Conservation (phyloP, 2,888 invertebrate genomes). For the Phortica magna region DNA sequence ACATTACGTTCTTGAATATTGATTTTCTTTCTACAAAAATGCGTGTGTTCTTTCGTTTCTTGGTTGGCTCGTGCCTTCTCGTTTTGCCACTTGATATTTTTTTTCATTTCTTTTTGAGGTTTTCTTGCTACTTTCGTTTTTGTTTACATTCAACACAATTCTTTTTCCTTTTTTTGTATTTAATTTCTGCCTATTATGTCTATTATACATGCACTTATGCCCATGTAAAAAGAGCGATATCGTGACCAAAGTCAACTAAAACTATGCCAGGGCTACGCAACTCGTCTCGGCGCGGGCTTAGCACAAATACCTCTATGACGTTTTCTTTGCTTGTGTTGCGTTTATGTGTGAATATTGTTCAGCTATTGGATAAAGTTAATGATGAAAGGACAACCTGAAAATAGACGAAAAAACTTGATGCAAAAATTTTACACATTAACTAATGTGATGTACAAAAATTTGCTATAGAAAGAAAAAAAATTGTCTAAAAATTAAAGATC, state of each 20-base stretch:
- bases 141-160: constrained; percentile 52
- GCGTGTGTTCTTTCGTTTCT: constrained; percentile 32
- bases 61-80: constrained; percentile 49
- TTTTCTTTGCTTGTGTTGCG: background rate
- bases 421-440: no score
- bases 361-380: background rate
- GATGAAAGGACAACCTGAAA: background rate
- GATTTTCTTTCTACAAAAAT: constrained; percentile 33
- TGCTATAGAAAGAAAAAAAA: no score
- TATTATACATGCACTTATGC: constrained; percentile 52
- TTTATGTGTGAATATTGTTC: background rate
- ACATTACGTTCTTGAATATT: constrained; percentile 11
- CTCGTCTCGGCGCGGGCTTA: background rate
- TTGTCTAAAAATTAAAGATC: no score
- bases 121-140: constrained; percentile 51
- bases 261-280: constrained; percentile 67
- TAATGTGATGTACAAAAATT: no score
- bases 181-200: constrained; percentile 52
- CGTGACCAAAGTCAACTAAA: constrained; percentile 73
- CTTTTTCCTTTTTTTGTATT: constrained; percentile 48
- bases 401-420: no score
- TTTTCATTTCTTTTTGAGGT: constrained; percentile 38
- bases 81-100: constrained; percentile 49
- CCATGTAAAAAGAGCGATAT: constrained; percentile 51
- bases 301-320: background rate